These are phyloP conservation scores for Arctocebus calabarensis DNA, from an alignment of 2,797 vertebrate genomes.

Conservation along the genomic window DNA sequence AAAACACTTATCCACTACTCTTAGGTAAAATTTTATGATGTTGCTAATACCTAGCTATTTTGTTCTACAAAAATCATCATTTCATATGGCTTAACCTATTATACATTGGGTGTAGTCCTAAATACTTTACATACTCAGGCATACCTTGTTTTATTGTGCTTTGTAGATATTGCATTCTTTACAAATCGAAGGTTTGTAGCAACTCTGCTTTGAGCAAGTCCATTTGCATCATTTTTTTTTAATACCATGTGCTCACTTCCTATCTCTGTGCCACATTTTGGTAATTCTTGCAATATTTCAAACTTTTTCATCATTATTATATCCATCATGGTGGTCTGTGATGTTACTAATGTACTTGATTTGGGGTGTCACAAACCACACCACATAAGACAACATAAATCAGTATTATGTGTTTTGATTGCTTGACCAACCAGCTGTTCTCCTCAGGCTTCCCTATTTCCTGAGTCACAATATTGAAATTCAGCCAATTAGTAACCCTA, in stretches of 20 bases:
- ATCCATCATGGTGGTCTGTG: neutral
- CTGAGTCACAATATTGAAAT: neutral
- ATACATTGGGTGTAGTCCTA: neutral
- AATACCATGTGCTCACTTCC: neutral
- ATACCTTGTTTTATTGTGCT: neutral
- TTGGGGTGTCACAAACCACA: neutral
- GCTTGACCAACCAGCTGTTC: neutral
- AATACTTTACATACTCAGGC: neutral
- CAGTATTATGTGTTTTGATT: neutral
- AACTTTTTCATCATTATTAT: neutral
- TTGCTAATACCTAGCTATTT: neutral
- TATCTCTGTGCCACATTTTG: neutral
- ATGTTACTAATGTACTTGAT: neutral
- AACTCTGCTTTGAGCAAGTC: neutral
- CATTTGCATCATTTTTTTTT: neutral
- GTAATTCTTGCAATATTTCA: neutral
- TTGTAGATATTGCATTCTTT: neutral
- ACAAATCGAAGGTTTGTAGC: neutral
- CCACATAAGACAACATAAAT: neutral
- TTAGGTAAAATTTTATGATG: neutral
- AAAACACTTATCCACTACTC: slow-evolving; percentile 3
- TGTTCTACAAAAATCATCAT: neutral
- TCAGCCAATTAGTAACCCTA: neutral
- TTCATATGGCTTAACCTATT: neutral
- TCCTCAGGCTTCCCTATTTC: neutral